Base-by-base conservation (phyloP, 1,140 invertebrate species). In the Drosophila equinoxialis region DNA sequence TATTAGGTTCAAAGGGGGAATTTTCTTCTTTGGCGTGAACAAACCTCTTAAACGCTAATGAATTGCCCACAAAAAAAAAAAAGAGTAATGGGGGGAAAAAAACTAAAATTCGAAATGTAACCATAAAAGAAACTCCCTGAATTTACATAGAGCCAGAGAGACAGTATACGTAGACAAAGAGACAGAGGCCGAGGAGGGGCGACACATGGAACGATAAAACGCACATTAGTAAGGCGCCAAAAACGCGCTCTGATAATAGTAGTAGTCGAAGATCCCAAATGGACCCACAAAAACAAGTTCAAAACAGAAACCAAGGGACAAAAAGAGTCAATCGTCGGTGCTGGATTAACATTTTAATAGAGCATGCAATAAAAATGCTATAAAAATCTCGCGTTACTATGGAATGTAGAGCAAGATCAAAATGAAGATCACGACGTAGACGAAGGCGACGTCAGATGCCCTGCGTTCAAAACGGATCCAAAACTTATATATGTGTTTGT, bases 221-320 rank as follows among this genome's bases (percentile, higher is more conserved):
- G 75, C 82, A 86, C 83, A 86, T 86, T 86, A 87, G 79, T 65
- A 83, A 89, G 83, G 83, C 83, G 83, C 84, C 83, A 86, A 86
- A 77, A 86, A 87, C 82, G 83, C 68, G 79, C 69, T 58, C 48
- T 77, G 82, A 86, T 86, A 87, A 79, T 68, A 48, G 51, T 41
- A 39, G 11, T 39, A 13, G 10, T 37, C 10, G 1, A 3, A 55
- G 59, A 42, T 42, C 65, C 71, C 69, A 82, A 77, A 87, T 87
- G 76, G 68, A 55, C 33, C 57, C 51, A 68, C 51, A 71, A 79
- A 81, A 79, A 81, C 79, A 68, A 55, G 75, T 72, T 76, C 5
- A 30, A 42, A 33, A 58, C 42, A 82, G 75, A 79, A 59, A 30
- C 7, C 17, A 10, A 20, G 17, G 7, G 17, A 51, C 45, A 51